Conservation (phyloP, 2,888 invertebrate genomes). For the Tuberolachnus salignus region DNA sequence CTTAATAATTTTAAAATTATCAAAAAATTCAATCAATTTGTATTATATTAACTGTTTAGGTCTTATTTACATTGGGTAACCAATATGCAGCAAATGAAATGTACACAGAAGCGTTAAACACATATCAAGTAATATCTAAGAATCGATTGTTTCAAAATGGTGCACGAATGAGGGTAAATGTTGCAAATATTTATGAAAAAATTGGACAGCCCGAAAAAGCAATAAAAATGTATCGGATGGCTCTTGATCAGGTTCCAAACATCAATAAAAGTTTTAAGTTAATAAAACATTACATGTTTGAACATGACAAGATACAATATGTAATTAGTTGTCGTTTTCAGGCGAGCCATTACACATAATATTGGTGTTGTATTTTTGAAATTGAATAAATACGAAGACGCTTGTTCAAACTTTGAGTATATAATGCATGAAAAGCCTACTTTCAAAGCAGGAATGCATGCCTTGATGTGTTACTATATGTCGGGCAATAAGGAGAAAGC, state of each 20-base stretch:
- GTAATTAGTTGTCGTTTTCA: conserved; percentile 61
- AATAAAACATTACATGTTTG: not conserved
- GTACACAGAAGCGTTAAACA: conserved; percentile 93
- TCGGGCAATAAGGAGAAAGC: conserved; percentile 91
- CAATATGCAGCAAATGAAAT: conserved; percentile 94
- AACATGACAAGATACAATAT: not conserved
- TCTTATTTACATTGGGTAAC: conserved; percentile 92
- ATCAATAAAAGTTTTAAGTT: conserved; percentile 90
- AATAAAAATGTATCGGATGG: conserved; percentile 97
- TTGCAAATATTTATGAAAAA: conserved; percentile 97
- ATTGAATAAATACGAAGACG: conserved; percentile 96
- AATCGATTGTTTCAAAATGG: conserved; percentile 94
- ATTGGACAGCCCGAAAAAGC: conserved; percentile 93
- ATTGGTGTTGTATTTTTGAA: conserved; percentile 93
- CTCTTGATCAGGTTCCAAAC: conserved; percentile 93
- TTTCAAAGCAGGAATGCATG: conserved; percentile 82
- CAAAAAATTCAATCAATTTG: not conserved
- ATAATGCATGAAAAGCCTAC: conserved; percentile 96
- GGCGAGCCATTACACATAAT: conserved; percentile 97
- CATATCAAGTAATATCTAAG: conserved; percentile 91
- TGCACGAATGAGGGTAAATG: conserved; percentile 92
- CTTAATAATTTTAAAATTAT: not conserved
- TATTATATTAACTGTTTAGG: conserved; percentile 66
- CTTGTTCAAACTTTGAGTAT: conserved; percentile 94
- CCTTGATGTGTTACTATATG: conserved; percentile 87